These are phyloP conservation scores for Huso huso DNA, from an alignment of 2,797 vertebrate species.

Conservation along the genomic window DNA sequence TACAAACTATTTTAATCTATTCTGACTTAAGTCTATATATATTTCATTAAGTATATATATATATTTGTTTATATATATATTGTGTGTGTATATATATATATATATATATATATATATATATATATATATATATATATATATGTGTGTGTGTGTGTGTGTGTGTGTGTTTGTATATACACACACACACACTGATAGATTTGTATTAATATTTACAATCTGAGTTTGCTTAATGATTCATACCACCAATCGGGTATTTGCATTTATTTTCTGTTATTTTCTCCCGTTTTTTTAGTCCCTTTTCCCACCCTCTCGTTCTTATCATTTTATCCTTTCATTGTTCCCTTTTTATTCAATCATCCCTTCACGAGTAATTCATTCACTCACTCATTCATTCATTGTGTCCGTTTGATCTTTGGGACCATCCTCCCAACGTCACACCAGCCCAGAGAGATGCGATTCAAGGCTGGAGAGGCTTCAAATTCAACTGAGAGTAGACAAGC, in stretches of 20 bases:
- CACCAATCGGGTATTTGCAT: background rate
- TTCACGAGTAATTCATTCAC: conserved; percentile 19
- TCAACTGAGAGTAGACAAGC: background rate
- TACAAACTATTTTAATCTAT: no score
- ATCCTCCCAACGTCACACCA: conserved; percentile 27
- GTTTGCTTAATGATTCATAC: no score
- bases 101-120: no score
- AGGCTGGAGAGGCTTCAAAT: conserved; percentile 13
- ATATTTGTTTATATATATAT: no score
- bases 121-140: no score
- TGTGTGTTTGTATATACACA: background rate
- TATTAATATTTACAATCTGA: background rate
- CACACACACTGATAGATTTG: background rate
- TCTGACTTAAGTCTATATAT: no score
- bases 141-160: no score
- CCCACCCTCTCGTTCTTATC: background rate
- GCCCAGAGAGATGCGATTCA: conserved; percentile 17
- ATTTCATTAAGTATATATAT: no score
- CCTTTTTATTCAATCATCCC: conserved; percentile 7
- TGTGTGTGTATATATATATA: no score
- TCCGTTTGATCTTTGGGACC: conserved; percentile 20
- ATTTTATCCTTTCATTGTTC: conserved; percentile 19
- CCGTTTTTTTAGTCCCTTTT: no score
- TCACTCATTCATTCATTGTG: conserved; percentile 21
- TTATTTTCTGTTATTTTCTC: conserved; percentile 12